Evolutionary conservation across 1,140 invertebrate species (phyloP).

Genomic region (Pomacea maculata): DNA sequence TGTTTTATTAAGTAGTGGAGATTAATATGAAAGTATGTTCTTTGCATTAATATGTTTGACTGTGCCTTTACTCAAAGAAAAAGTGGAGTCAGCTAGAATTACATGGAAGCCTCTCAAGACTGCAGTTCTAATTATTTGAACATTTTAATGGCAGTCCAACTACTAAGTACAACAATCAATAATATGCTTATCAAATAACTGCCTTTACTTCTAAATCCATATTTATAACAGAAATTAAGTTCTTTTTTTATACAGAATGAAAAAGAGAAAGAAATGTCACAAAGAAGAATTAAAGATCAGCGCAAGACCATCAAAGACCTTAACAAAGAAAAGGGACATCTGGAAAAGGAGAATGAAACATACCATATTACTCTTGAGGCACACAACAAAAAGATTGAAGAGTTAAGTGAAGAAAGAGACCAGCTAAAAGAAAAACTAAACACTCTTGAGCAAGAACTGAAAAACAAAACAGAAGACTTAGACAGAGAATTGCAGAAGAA

Average conservation of each 20-base stretch:
- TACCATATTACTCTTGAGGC: slow-evolving; percentile 10
- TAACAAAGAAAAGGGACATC: background rate
- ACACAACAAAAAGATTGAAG: slow-evolving; percentile 1
- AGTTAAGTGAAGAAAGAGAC: slow-evolving; percentile 10
- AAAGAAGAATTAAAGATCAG: slow-evolving; percentile 1
- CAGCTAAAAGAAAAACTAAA: slow-evolving; percentile 10
- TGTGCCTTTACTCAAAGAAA: no score
- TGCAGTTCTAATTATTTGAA: no score
- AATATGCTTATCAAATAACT: no score
- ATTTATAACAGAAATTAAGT: no score
- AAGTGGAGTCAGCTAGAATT: no score
- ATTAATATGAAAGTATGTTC: no score
- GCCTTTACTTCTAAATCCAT: no score
- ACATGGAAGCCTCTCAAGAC: no score
- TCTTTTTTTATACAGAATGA: slow-evolving; percentile 12
- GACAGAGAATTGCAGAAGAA: slow-evolving; percentile 11
- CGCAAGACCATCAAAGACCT: slow-evolving; percentile 19
- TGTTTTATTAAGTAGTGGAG: no score
- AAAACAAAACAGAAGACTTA: slow-evolving; percentile 7
- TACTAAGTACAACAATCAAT: no score
- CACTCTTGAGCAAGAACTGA: slow-evolving; percentile 17
- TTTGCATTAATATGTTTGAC: no score
- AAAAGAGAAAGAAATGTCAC: slow-evolving; percentile 7
- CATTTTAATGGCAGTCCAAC: no score
- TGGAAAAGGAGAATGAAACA: slow-evolving; percentile 10